These are phyloP conservation scores for Anneissia japonica DNA, from an alignment of 35 echinoderm and acorn worm genomes.

Conservation along the genomic window DNA sequence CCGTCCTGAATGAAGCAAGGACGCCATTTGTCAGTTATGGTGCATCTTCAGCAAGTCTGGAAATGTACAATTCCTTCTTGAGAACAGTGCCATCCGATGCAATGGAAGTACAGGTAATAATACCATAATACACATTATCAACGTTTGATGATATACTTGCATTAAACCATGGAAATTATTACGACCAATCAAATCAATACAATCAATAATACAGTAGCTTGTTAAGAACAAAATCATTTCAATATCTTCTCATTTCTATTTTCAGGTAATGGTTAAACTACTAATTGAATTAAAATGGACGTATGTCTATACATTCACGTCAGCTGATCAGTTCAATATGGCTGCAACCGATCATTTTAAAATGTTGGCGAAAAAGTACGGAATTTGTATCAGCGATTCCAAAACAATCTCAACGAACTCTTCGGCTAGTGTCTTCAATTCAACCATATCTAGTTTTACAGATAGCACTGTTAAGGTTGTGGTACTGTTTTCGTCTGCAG, in stretches of 20 bases:
- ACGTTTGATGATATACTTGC: no score
- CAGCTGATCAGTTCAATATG: background rate
- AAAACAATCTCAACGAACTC: background rate
- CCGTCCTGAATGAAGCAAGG: slow-evolving; percentile 50
- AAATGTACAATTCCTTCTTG: slow-evolving; percentile 46
- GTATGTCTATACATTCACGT: background rate
- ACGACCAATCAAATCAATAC: no score
- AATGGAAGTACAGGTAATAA: slow-evolving; percentile 29
- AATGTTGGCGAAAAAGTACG: background rate
- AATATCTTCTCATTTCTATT: no score
- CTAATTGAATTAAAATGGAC: background rate
- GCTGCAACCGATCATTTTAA: background rate
- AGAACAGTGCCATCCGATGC: slow-evolving; percentile 39
- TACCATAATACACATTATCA: no score
- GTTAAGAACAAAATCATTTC: no score
- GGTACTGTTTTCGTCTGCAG: background rate
- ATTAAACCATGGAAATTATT: no score
- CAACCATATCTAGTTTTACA: background rate
- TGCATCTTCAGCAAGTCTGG: slow-evolving; percentile 39
- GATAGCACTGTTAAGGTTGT: background rate
- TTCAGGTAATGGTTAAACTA: background rate
- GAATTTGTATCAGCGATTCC: background rate
- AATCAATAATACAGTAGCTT: no score
- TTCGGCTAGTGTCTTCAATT: background rate
- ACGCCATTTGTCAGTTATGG: slow-evolving; percentile 62